Evolutionary conservation across 2,113 vertebrate species (phyloP).

Genomic region (Hoplias malabaricus): DNA sequence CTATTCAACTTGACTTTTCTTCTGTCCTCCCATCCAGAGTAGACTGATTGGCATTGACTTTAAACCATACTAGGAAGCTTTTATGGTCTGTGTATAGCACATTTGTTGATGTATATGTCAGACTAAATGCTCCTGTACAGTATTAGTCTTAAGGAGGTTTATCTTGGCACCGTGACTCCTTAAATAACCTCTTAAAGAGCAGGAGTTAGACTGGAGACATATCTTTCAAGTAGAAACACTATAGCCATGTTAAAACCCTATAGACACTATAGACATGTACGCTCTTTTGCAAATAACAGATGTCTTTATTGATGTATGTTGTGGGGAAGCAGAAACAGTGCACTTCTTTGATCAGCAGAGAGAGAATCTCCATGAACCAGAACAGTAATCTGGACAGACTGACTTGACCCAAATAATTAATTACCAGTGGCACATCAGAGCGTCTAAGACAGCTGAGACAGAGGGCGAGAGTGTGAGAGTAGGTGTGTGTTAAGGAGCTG

Average conservation of each 20-base stretch:
- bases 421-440: neutral
- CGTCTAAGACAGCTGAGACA: neutral
- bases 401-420: neutral
- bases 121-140: neutral
- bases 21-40: neutral
- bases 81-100: neutral
- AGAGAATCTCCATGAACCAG: neutral
- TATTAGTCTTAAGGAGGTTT: slow-evolving; percentile 21
- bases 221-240: neutral
- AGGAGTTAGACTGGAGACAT: neutral
- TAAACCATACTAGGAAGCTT: neutral
- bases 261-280: no score
- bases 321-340: neutral
- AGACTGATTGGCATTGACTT: neutral
- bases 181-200: slow-evolving; percentile 11
- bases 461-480: neutral
- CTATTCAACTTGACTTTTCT: neutral
- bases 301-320: neutral
- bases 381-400: neutral
- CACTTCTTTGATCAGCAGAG: neutral
- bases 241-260: neutral
- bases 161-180: neutral
- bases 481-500: slow-evolving; percentile 62
- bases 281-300: neutral
- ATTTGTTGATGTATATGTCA: neutral